These are phyloP conservation scores for Agrochola macilenta DNA, from an alignment of 2,888 invertebrate species.

Conservation along the genomic window DNA sequence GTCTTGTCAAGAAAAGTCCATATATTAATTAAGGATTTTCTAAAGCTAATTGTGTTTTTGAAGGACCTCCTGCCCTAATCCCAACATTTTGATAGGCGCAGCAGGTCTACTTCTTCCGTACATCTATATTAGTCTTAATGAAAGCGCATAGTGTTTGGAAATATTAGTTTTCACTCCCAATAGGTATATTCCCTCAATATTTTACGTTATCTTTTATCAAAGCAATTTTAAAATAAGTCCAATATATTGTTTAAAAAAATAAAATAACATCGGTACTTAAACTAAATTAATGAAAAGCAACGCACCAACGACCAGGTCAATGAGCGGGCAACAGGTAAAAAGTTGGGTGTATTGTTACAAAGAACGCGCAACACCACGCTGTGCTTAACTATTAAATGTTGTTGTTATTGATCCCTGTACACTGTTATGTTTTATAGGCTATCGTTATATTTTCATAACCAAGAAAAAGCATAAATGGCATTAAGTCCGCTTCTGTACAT, in stretches of 20 bases:
- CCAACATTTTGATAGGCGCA: no score
- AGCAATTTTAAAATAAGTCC: background rate
- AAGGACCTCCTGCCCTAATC: background rate
- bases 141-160: background rate
- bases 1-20: no score
- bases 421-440: background rate
- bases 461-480: background rate
- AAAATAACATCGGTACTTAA: constrained; percentile 6
- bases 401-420: constrained; percentile 18
- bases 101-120: background rate
- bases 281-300: background rate
- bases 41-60: background rate
- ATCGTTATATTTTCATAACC: background rate
- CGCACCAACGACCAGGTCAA: constrained; percentile 12
- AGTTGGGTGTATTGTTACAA: constrained; percentile 1
- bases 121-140: background rate
- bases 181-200: background rate
- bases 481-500: background rate
- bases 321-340: constrained; percentile 46
- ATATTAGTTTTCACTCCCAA: background rate
- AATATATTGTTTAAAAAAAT: constrained; percentile 11
- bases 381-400: constrained; percentile 6
- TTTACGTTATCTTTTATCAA: background rate
- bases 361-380: background rate
- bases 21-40: background rate